Conservation (phyloP, 1,140 invertebrate species). For the Odontomachus brunneus region DNA sequence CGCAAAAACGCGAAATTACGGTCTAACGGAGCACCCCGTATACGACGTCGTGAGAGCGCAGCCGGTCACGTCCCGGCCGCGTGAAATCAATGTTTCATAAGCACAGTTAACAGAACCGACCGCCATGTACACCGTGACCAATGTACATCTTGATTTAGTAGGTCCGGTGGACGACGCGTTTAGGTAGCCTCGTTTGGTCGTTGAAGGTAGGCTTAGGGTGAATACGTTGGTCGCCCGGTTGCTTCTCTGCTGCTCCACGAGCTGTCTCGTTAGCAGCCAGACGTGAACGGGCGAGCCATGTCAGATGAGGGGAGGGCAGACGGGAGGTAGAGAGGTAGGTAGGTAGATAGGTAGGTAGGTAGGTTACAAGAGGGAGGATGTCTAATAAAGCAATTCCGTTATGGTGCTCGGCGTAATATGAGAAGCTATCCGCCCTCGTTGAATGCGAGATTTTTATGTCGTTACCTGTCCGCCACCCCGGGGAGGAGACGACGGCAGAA, state of each 20-base stretch:
- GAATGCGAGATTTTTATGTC: slow-evolving; percentile 73
- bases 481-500: slow-evolving; percentile 40
- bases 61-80: slow-evolving; percentile 75
- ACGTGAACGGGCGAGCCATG: slow-evolving; percentile 68
- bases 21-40: slow-evolving; percentile 77
- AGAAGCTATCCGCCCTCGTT: slow-evolving; percentile 82
- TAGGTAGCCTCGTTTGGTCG: slow-evolving; percentile 77
- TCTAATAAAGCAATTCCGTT: slow-evolving; percentile 85
- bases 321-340: slow-evolving; percentile 33
- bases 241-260: slow-evolving; percentile 76
- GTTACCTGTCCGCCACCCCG: slow-evolving; percentile 70
- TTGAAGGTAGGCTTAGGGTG: slow-evolving; percentile 76
- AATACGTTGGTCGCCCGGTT: slow-evolving; percentile 71
- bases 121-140: slow-evolving; percentile 84
- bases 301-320: slow-evolving; percentile 65
- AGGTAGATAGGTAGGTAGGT: slow-evolving; percentile 25
- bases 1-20: slow-evolving; percentile 31
- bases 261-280: slow-evolving; percentile 83
- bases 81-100: slow-evolving; percentile 86
- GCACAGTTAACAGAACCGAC: slow-evolving; percentile 82
- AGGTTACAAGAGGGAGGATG: slow-evolving; percentile 58
- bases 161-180: slow-evolving; percentile 79
- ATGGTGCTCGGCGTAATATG: slow-evolving; percentile 82
- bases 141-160: slow-evolving; percentile 86
- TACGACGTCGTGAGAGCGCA: slow-evolving; percentile 76